Evolutionary conservation across 2,797 vertebrate genomes (phyloP).

Genomic region (Syndactyla subalaris): DNA sequence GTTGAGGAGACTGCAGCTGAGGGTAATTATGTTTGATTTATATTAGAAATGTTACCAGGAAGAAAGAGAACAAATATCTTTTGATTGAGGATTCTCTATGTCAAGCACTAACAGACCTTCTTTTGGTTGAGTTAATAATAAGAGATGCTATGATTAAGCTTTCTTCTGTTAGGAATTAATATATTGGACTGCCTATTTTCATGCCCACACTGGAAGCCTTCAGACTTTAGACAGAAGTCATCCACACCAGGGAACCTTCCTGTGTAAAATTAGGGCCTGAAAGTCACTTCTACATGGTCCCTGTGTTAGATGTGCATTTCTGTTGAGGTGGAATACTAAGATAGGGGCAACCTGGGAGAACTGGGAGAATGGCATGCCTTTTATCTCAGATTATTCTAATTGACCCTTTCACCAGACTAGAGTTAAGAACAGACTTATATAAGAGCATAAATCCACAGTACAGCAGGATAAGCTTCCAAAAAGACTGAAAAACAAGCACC

Average conservation of each 20-base stretch:
- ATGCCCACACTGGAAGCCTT: neutral
- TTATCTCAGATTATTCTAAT: neutral
- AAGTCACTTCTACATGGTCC: neutral
- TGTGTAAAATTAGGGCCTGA: neutral
- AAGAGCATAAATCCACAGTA: neutral
- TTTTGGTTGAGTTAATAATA: neutral
- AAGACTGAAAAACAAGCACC: neutral
- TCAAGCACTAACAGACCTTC: neutral
- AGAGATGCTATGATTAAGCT: neutral
- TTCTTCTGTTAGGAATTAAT: neutral
- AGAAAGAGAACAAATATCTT: neutral
- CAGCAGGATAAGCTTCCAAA: neutral
- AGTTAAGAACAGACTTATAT: neutral
- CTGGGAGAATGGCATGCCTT: neutral
- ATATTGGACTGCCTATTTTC: neutral
- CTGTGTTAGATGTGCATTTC: neutral
- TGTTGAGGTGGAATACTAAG: neutral
- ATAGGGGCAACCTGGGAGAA: neutral
- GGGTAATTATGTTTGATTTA: conserved; percentile 12
- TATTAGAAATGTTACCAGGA: neutral
- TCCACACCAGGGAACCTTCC: neutral
- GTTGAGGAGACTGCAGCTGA: neutral
- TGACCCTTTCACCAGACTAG: neutral
- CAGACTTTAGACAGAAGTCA: neutral
- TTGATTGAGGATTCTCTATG: neutral